Evolutionary conservation across 2,888 invertebrate species (phyloP).

Genomic region (Andrena flavipes): DNA sequence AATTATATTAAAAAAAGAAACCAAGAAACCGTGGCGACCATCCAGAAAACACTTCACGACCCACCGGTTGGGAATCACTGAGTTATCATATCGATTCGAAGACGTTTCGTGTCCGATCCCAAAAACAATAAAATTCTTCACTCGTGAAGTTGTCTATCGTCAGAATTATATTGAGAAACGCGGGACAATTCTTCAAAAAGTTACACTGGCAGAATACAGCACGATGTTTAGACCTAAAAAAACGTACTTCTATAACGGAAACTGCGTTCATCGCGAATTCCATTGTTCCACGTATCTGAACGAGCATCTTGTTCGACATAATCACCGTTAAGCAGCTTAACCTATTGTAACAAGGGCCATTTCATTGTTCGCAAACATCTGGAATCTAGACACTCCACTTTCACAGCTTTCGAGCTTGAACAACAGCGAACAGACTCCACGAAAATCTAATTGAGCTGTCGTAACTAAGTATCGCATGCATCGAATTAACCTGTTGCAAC

Average conservation of each 20-base stretch:
- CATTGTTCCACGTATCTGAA: not conserved
- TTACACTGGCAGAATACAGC: not conserved
- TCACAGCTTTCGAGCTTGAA: not conserved
- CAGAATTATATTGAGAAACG: not conserved
- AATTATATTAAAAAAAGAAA: too few relatives aligned
- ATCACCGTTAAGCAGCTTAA: slow-evolving; percentile 22
- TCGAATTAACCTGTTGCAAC: too few relatives aligned
- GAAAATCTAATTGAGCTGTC: too few relatives aligned
- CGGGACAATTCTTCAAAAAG: not conserved
- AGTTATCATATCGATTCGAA: not conserved
- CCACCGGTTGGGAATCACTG: not conserved
- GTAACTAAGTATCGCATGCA: too few relatives aligned
- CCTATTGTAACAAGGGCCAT: not conserved
- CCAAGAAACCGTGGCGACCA: too few relatives aligned
- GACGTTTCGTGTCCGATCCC: not conserved
- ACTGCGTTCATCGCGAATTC: not conserved
- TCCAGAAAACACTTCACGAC: too few relatives aligned
- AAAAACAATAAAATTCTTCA: not conserved
- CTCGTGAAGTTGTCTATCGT: not conserved
- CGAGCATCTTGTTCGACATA: slow-evolving; percentile 8
- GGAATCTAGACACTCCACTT: not conserved
- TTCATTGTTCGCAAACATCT: slow-evolving; percentile 33
- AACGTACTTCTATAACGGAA: not conserved
- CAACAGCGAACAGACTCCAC: not conserved
- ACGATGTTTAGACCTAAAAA: not conserved